These are phyloP conservation scores for Ericerus pela DNA, from an alignment of 1,140 invertebrate species.

Conservation along the genomic window DNA sequence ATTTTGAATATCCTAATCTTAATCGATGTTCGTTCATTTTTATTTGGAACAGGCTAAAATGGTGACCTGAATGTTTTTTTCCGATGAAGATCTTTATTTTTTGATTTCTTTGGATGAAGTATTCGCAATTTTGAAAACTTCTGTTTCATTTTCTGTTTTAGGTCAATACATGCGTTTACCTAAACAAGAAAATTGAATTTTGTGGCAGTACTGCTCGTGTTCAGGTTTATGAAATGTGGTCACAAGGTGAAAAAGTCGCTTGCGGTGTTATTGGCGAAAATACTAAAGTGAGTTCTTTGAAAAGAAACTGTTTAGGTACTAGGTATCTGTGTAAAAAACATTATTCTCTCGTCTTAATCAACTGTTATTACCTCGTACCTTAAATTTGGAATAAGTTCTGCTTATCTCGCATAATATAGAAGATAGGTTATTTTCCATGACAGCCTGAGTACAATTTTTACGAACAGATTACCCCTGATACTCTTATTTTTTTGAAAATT, in stretches of 20 bases:
- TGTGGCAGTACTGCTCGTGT: conserved; percentile 65
- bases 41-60: not conserved
- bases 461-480: not conserved
- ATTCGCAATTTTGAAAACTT: conserved; percentile 12
- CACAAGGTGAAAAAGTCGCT: conserved; percentile 81
- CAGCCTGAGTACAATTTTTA: too few relatives aligned
- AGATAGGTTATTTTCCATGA: too few relatives aligned
- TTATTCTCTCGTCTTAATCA: not conserved
- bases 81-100: not conserved
- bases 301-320: not conserved
- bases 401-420: too few relatives aligned
- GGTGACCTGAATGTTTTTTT: not conserved
- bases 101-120: not conserved
- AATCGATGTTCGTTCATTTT: not conserved
- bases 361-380: not conserved
- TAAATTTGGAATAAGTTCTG: not conserved
- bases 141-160: conserved; percentile 31
- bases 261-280: conserved; percentile 90
- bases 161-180: conserved; percentile 83
- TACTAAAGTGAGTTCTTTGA: conserved; percentile 52
- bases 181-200: conserved; percentile 92
- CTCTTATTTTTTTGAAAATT: not conserved
- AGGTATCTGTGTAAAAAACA: not conserved
- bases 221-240: conserved; percentile 90
- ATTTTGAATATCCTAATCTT: not conserved